A percentile compares a stretch with the other conserved stretches of the same genome.
Conservation (phyloP, 2,888 invertebrate genomes). For the Cerastoderma edule region DNA sequence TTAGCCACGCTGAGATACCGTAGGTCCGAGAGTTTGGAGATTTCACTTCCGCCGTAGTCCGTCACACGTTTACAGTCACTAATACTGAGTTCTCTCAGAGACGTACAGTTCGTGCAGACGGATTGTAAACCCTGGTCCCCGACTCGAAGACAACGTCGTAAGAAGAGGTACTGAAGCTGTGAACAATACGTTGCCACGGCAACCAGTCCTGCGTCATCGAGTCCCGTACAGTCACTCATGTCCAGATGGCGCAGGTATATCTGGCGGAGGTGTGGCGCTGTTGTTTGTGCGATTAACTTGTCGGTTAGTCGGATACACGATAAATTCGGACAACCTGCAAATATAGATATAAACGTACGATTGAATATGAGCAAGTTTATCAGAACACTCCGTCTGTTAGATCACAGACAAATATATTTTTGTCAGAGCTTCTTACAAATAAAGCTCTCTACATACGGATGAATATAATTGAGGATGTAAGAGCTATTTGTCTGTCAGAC, state of each 20-base stretch:
- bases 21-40: constrained; percentile 93
- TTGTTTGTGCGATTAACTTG: constrained; percentile 78
- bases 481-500: no score
- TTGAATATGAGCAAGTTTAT: background rate
- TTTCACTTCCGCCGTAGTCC: constrained; percentile 94
- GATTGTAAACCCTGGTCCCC: constrained; percentile 96
- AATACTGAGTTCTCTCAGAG: constrained; percentile 91
- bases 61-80: constrained; percentile 94
- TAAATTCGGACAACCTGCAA: constrained; percentile 89
- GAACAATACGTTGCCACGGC: constrained; percentile 94
- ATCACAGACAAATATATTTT: background rate
- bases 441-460: no score
- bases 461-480: no score
- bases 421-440: no score
- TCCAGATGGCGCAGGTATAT: constrained; percentile 94
- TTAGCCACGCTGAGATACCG: constrained; percentile 97
- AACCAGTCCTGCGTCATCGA: constrained; percentile 93
- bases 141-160: constrained; percentile 94
- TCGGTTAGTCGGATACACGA: constrained; percentile 88
- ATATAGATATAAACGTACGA: background rate
- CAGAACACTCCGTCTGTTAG: background rate
- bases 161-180: constrained; percentile 93
- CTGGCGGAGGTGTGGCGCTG: constrained; percentile 80
- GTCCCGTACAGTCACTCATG: constrained; percentile 93
- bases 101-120: constrained; percentile 94